These are phyloP conservation scores for Tiaroga cobitis DNA, from an alignment of 2,797 vertebrate genomes.

Conservation along the genomic window DNA sequence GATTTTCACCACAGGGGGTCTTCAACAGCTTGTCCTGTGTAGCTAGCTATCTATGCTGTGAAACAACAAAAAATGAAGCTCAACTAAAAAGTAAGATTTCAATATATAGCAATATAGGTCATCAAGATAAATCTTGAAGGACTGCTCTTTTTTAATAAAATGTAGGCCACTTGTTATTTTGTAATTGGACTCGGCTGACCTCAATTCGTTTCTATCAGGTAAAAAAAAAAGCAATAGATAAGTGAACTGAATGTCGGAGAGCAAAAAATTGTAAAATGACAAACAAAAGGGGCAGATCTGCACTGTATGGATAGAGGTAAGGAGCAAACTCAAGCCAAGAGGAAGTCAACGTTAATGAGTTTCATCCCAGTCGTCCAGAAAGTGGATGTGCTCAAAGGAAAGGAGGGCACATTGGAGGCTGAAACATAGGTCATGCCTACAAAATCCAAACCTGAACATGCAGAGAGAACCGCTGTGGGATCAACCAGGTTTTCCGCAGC, in stretches of 20 bases:
- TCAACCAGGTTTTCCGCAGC: slow-evolving; percentile 9
- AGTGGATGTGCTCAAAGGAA: background rate
- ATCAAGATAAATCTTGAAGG: background rate
- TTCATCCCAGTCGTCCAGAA: slow-evolving; percentile 61
- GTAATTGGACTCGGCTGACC: slow-evolving; percentile 16
- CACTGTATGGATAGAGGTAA: slow-evolving; percentile 57
- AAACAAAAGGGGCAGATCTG: background rate
- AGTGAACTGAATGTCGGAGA: background rate
- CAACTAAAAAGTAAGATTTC: background rate
- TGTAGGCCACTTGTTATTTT: slow-evolving; percentile 22
- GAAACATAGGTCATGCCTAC: slow-evolving; percentile 7
- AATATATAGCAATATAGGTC: background rate
- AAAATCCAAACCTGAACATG: slow-evolving; percentile 25
- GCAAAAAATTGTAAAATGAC: slow-evolving; percentile 1
- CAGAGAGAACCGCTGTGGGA: slow-evolving; percentile 17
- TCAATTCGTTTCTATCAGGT: slow-evolving; percentile 54
- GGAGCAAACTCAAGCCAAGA: slow-evolving; percentile 62
- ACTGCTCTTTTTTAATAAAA: background rate
- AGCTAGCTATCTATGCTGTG: too few species aligned
- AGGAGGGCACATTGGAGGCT: background rate
- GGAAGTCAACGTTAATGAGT: slow-evolving; percentile 72
- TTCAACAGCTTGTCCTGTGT: too few species aligned
- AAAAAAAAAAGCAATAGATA: slow-evolving; percentile 16
- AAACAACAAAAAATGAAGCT: background rate
- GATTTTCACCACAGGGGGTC: too few species aligned